phyloP scores from a whole-genome alignment of 2,888 invertebrate genomes.

The Glyphotaelius pellucidus region DNA sequence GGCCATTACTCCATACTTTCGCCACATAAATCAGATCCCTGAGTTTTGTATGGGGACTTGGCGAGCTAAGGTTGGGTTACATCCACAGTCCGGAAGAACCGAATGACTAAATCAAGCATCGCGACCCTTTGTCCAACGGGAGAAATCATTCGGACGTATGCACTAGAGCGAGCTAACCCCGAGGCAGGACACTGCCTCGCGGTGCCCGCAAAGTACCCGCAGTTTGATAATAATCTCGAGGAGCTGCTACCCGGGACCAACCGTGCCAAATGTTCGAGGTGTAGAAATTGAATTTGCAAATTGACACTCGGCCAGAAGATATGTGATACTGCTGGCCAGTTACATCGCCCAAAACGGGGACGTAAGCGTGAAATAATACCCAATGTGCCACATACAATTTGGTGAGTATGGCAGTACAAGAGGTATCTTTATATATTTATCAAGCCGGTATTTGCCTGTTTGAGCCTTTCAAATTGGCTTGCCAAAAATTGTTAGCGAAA shows the following conservation, averaged over 20 bases:
- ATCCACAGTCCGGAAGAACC: not conserved
- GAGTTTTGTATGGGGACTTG: constrained; percentile 46
- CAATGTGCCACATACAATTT: constrained; percentile 60
- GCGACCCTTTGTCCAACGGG: not conserved
- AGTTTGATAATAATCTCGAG: constrained; percentile 9
- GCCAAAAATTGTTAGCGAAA: constrained; percentile 18
- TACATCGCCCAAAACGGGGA: constrained; percentile 46
- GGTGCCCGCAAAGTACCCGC: not conserved
- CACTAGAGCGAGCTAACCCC: not conserved
- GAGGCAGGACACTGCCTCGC: not conserved
- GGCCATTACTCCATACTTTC: constrained; percentile 49
- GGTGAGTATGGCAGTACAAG: constrained; percentile 42
- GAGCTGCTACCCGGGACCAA: not conserved
- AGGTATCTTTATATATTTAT: constrained; percentile 41
- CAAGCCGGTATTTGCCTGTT: constrained; percentile 15
- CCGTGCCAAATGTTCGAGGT: constrained; percentile 52
- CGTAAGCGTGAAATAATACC: constrained; percentile 62
- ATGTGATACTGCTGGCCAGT: constrained; percentile 47
- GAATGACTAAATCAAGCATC: not conserved
- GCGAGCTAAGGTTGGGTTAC: constrained; percentile 48
- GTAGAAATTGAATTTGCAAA: constrained; percentile 60
- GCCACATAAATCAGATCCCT: constrained; percentile 51
- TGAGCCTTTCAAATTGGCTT: constrained; percentile 2
- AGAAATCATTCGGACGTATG: not conserved
- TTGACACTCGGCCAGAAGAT: constrained; percentile 55